Conservation (phyloP, 2,113 vertebrate species). For the Antechinus flavipes region DNA sequence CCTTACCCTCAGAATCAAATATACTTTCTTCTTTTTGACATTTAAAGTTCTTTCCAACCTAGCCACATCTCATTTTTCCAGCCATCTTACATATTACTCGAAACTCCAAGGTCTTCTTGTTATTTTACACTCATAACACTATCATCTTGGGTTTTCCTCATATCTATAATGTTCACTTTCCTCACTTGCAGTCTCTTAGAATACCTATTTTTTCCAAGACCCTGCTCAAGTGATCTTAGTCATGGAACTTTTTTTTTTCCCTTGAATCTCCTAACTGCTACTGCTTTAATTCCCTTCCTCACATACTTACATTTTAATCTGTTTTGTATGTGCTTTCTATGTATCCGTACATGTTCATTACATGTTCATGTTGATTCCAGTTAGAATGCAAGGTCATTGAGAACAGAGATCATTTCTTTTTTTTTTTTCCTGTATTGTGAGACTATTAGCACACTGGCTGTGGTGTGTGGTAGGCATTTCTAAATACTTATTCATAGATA, state of each 20-base stretch:
- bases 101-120: not conserved
- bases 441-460: not conserved
- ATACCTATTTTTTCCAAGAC: not conserved
- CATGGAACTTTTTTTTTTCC: not conserved
- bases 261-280: not conserved
- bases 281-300: not conserved
- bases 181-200: not conserved
- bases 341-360: not conserved
- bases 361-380: not conserved
- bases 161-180: not conserved
- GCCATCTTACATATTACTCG: not conserved
- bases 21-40: not conserved
- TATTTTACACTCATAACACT: not conserved
- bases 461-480: not conserved
- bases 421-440: not conserved
- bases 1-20: not conserved
- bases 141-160: not conserved
- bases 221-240: not conserved
- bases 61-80: not conserved
- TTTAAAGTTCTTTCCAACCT: not conserved
- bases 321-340: not conserved
- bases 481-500: not conserved
- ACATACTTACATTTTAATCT: not conserved
- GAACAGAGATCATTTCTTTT: not conserved
- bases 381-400: not conserved